These are phyloP conservation scores for Burhinus bistriatus DNA, from an alignment of 2,113 vertebrate species.

Conservation along the genomic window DNA sequence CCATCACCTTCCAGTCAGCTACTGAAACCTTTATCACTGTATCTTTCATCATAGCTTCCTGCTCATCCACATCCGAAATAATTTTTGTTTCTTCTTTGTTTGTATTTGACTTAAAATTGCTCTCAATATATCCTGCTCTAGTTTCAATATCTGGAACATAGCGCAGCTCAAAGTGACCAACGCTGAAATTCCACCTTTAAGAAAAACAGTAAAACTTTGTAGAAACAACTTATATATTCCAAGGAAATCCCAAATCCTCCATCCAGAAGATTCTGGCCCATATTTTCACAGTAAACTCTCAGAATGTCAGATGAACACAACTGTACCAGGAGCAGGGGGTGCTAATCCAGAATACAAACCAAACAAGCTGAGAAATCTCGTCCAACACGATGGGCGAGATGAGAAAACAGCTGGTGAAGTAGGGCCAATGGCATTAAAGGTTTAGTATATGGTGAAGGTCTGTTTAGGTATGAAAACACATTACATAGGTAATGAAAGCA, in stretches of 20 bases:
- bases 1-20: slow-evolving; percentile 97
- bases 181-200: slow-evolving; percentile 98
- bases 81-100: slow-evolving; percentile 82
- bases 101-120: slow-evolving; percentile 74
- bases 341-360: background rate
- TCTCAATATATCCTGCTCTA: slow-evolving; percentile 86
- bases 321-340: background rate
- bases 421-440: background rate
- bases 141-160: slow-evolving; percentile 85
- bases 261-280: background rate
- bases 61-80: slow-evolving; percentile 85
- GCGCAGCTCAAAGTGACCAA: slow-evolving; percentile 95
- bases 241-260: background rate
- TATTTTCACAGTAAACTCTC: background rate
- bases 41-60: slow-evolving; percentile 81
- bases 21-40: slow-evolving; percentile 95
- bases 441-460: background rate
- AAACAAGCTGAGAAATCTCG: background rate
- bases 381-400: background rate
- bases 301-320: background rate
- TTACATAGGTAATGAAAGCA: background rate
- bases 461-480: background rate
- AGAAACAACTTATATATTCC: background rate
- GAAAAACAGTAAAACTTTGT: slow-evolving; percentile 32
- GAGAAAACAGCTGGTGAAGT: background rate